Base-by-base conservation (phyloP, 2,888 invertebrate species). In the Clunio marinus region DNA sequence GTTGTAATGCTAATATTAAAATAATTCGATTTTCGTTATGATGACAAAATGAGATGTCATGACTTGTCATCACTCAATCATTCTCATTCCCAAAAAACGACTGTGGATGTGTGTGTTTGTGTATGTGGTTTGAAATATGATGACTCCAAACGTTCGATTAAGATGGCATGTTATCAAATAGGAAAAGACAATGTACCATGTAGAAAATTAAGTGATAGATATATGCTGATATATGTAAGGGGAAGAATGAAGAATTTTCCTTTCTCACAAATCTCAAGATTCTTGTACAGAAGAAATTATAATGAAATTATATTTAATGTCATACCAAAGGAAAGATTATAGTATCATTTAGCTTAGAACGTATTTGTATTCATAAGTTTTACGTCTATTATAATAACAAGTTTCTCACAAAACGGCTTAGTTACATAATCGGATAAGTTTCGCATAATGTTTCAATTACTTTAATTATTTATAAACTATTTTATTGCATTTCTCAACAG, bases 251-350 rank as follows among this genome's bases (percentile, higher is more conserved):
- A 51, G 22, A n/a, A 20, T 10, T 41, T 41, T n/a, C n/a, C n/a
- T n/a, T n/a, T n/a, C n/a, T 41, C 15, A 13, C 3, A 41, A 41
- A 10, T 13, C 13, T n/a, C 13, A 13, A 41, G 4, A 41, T 41
- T 41, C 13, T 41, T 41, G 51, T 22, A 22, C 35, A 17, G 51
- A 51, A 51, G 7, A 51, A 51, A 2, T 17, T 22, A 7, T 51
- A 13, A 51, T 22, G 51, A n/a, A 51, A 22, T 51, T 51, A 13
- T 22, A 22, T 22, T 51, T n/a, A 8, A 13, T 51, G 51, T 51
- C 51, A 51, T 13, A 51, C 51, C 51, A 51, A 51, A 51, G 51
- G 20, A 17, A 51, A 22, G 51, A 51, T 51, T 51, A 51, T 20
- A 22, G 17, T 51, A 51, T 51, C 10, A n/a, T n/a, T n/a, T n/a